A percentile compares a stretch with the other conserved stretches of the same genome.
phyloP scores from a whole-genome alignment of 2,888 invertebrate genomes.

The Drosophila barbarae region DNA sequence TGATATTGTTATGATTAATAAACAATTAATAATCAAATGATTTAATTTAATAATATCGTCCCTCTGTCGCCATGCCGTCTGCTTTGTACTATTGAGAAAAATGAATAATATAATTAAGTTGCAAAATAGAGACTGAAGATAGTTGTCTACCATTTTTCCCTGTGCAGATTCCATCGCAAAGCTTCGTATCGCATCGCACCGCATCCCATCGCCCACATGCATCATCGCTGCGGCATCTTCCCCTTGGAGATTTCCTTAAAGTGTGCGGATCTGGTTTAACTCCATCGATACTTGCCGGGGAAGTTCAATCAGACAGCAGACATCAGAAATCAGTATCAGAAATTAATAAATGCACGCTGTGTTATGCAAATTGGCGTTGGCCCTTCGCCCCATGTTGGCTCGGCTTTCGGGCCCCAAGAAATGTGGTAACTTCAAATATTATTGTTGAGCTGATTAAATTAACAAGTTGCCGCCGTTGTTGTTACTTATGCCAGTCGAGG shows the following conservation, averaged over 20 bases:
- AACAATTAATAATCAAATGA: slow-evolving; percentile 6
- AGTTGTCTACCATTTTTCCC: slow-evolving; percentile 1
- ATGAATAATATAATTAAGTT: background rate
- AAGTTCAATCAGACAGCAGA: slow-evolving; percentile 45
- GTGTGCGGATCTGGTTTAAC: slow-evolving; percentile 29
- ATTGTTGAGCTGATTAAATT: slow-evolving; percentile 54
- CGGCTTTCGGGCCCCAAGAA: slow-evolving; percentile 23
- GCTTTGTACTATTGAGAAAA: background rate
- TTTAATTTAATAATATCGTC: background rate
- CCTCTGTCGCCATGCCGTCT: background rate
- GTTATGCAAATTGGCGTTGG: slow-evolving; percentile 55
- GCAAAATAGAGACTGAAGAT: background rate
- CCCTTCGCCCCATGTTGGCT: slow-evolving; percentile 41
- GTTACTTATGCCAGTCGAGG: slow-evolving; percentile 13
- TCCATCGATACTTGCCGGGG: slow-evolving; percentile 15
- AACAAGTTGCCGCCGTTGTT: slow-evolving; percentile 39
- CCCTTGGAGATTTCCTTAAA: slow-evolving; percentile 35
- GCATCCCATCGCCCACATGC: slow-evolving; percentile 34
- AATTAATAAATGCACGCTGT: slow-evolving; percentile 53
- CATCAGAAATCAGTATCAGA: slow-evolving; percentile 17
- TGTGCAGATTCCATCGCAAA: slow-evolving; percentile 10
- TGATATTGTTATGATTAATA: background rate
- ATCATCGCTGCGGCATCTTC: slow-evolving; percentile 11
- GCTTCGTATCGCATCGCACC: slow-evolving; percentile 2
- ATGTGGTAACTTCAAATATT: slow-evolving; percentile 56